Base-by-base conservation (phyloP, 2,113 vertebrate species). In the Sula dactylatra region DNA sequence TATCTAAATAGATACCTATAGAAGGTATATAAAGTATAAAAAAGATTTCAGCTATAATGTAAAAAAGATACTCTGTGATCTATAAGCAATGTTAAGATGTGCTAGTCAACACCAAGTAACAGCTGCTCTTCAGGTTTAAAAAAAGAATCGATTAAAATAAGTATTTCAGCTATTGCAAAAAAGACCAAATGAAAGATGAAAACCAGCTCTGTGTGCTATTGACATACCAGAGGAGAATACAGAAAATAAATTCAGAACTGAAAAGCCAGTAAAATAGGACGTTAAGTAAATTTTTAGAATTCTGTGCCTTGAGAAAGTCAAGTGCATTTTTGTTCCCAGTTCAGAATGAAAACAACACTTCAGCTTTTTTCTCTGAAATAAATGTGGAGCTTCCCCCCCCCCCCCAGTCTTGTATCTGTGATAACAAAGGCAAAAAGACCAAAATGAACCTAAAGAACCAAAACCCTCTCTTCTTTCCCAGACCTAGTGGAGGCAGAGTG, bases 51-150 rank as follows among this genome's bases (percentile, higher is more conserved):
- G 69, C 58, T 69, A 31, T 38, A 89, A 85, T 13, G 29, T 49
- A 50, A 74, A 80, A 94, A 86, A 86, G 58, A 86, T 87, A 55
- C 42, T 32, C 26, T 66, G 40, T 94, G 90, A 82, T 91, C 56
- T 85, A 49, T 73, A 85, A 74, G 87, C 82, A 65, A 42, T 66
- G 84, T 64, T 91, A 85, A 85, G 78, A 96, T 73, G 90, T 96
- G 92, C 79, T 85, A 95, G 96, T 90, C 92, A 93, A 96, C 87
- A 88, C 84, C 1, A 7, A 88, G 56, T 72, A 96, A 81, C 90
- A 94, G 90, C 93, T 96, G 85, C 85, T 96, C 79, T 73, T 90
- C 42, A 88, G 11, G 21, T 90, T 96, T 94, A 86, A 94, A 97
- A 95, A 94, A 90, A 85, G 86, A 95, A 93, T 82, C 2, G 0